phyloP scores from a whole-genome alignment of 2,888 invertebrate genomes.

The Apoderus coryli region DNA sequence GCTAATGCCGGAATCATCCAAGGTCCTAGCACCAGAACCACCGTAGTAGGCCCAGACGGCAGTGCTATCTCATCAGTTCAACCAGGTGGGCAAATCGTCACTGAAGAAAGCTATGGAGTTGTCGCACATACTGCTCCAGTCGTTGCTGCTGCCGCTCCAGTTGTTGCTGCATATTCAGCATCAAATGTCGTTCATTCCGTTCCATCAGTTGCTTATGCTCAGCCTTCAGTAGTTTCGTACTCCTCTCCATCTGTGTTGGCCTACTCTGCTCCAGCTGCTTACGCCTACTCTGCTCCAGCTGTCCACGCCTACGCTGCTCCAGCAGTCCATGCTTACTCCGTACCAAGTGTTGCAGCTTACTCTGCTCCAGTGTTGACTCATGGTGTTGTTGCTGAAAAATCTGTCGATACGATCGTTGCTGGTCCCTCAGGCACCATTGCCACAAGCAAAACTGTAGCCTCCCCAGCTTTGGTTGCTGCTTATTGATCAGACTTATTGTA shows the following conservation, averaged over 20 bases:
- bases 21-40: conserved; percentile 21
- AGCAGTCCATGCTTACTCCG: conserved; percentile 11
- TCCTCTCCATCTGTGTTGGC: too few relatives aligned
- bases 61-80: conserved; percentile 20
- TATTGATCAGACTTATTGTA: too few relatives aligned
- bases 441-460: conserved; percentile 16
- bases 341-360: conserved; percentile 11
- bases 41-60: conserved; percentile 20
- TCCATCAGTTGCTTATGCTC: conserved; percentile 9
- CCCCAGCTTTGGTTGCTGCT: conserved; percentile 17
- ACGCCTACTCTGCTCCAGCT: conserved; percentile 13
- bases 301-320: conserved; percentile 15
- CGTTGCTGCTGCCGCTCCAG: conserved; percentile 10
- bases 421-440: conserved; percentile 22
- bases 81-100: conserved; percentile 19
- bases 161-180: not conserved
- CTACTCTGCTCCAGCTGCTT: conserved; percentile 13
- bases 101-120: conserved; percentile 17
- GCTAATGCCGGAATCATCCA: conserved; percentile 18
- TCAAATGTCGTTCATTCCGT: conserved; percentile 1
- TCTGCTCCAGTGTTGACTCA: conserved; percentile 11
- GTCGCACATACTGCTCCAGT: conserved; percentile 14
- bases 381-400: conserved; percentile 8
- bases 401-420: conserved; percentile 19
- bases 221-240: too few relatives aligned